Percentiles rank a stretch among this genome's conserved stretches.
These are phyloP conservation scores for Drosophila vallismaia DNA, from an alignment of 2,888 invertebrate genomes.

Conservation along the genomic window DNA sequence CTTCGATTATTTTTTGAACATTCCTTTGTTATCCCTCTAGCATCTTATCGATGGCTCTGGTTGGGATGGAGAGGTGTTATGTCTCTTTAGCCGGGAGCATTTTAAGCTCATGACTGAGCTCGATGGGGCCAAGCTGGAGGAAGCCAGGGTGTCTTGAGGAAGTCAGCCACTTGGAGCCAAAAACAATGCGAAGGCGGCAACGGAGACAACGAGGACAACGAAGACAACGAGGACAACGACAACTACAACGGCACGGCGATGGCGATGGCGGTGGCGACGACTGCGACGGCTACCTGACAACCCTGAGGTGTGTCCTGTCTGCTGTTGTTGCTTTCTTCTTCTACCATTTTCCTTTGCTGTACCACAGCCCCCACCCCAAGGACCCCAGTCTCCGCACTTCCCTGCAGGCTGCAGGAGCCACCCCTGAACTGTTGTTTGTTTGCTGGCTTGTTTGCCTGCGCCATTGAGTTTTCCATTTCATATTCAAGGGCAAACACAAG, in stretches of 20 bases:
- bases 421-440: conserved; percentile 30
- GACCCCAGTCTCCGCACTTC: too few species aligned
- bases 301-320: conserved; percentile 49
- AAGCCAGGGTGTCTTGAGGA: conserved; percentile 4
- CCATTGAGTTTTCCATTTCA: conserved; percentile 57
- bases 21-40: neutral
- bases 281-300: conserved; percentile 50
- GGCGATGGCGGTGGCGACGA: conserved; percentile 35
- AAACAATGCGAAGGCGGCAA: conserved; percentile 32
- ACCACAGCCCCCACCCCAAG: too few species aligned
- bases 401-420: neutral
- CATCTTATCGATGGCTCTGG: conserved; percentile 12
- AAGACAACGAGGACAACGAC: conserved; percentile 22
- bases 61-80: neutral
- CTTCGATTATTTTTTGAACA: conserved; percentile 11
- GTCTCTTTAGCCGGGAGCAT: neutral
- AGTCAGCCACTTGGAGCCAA: conserved; percentile 18
- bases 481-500: conserved; percentile 51
- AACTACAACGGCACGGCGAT: conserved; percentile 8
- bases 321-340: neutral
- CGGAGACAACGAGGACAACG: neutral
- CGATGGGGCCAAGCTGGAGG: conserved; percentile 5
- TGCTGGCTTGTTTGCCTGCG: conserved; percentile 45
- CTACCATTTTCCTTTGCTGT: neutral
- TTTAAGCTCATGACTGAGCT: conserved; percentile 7